Percentiles rank a stretch among this genome's conserved stretches.
phyloP scores from a whole-genome alignment of 2,797 vertebrate species.

The Staurois parvus region DNA sequence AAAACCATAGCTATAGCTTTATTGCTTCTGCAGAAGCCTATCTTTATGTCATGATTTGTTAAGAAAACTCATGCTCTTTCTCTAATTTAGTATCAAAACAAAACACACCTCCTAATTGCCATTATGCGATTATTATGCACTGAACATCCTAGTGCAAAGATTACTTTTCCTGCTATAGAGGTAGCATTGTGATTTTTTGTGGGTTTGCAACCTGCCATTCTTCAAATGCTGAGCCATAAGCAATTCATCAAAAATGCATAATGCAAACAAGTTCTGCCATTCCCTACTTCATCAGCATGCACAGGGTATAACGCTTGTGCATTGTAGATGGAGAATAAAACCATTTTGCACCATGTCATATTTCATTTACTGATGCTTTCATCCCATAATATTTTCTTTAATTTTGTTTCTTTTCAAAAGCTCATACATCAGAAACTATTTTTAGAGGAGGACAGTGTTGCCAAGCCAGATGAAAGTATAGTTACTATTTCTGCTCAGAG shows the following conservation, averaged over 20 bases:
- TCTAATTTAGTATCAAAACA: conserved; percentile 46
- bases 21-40: conserved; percentile 15
- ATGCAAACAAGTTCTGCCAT: conserved; percentile 49
- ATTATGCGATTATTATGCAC: conserved; percentile 50
- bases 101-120: conserved; percentile 47
- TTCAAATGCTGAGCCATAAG: conserved; percentile 52
- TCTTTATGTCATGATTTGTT: conserved; percentile 32
- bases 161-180: conserved; percentile 32
- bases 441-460: not conserved
- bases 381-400: not conserved
- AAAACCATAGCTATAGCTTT: conserved; percentile 34
- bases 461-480: not conserved
- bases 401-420: not conserved
- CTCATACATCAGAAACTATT: not conserved
- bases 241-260: conserved; percentile 60
- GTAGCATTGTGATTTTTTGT: conserved; percentile 43
- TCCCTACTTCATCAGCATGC: conserved; percentile 39
- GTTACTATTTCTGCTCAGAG: not conserved
- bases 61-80: conserved; percentile 26
- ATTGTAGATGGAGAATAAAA: conserved; percentile 44
- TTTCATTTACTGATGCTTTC: conserved; percentile 3
- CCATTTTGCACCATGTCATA: not conserved
- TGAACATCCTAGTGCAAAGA: conserved; percentile 33
- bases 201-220: conserved; percentile 53
- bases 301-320: conserved; percentile 8